Conservation (phyloP, 1,140 invertebrate genomes). For the Neodiprion pinetum region DNA sequence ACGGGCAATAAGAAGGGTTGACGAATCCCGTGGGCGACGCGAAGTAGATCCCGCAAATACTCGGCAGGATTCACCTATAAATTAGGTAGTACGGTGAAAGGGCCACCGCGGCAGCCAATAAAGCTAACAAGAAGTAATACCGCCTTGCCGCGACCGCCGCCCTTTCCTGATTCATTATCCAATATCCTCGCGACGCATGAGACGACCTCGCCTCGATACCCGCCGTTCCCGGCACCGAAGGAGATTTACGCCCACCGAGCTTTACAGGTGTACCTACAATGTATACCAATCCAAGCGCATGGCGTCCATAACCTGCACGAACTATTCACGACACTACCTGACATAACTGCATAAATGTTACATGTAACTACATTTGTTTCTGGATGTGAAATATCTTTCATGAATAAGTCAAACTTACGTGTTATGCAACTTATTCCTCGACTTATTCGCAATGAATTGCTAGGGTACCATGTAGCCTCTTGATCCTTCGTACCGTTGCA, state of each 20-base stretch:
- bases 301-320: constrained; percentile 1
- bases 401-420: not conserved
- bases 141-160: constrained; percentile 16
- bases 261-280: not conserved
- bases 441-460: too few species aligned
- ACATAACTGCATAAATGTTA: not conserved
- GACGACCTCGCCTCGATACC: not conserved
- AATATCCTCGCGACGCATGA: constrained; percentile 44
- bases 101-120: constrained; percentile 36
- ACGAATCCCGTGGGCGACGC: not conserved
- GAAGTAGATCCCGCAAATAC: constrained; percentile 34
- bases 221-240: constrained; percentile 6
- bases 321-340: not conserved
- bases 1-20: not conserved
- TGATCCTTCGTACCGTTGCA: too few species aligned
- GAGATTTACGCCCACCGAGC: constrained; percentile 2
- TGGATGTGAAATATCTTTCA: not conserved
- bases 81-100: constrained; percentile 8
- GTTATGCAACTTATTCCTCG: too few species aligned
- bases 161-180: constrained; percentile 60
- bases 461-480: too few species aligned
- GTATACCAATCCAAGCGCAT: not conserved
- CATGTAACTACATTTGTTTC: too few species aligned
- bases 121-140: constrained; percentile 40
- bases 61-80: constrained; percentile 13